Percentiles rank a stretch among this genome's conserved stretches.
Evolutionary conservation across 2,888 invertebrate genomes (phyloP).

Genomic region (Pristionchus mayeri): DNA sequence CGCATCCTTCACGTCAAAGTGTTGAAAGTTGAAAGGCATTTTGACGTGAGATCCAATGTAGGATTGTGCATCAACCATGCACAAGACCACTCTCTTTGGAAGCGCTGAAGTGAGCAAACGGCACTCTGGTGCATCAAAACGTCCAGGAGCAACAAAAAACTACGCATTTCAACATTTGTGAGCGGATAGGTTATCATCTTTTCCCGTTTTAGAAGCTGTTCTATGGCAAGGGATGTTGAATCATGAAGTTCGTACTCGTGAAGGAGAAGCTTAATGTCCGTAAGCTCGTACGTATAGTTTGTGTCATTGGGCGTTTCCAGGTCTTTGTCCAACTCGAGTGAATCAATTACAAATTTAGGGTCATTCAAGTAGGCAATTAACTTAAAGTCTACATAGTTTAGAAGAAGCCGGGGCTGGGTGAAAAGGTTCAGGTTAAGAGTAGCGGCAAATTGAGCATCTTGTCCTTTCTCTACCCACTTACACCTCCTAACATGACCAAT

Average conservation of each 20-base stretch:
- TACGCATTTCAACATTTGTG: neutral
- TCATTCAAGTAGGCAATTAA: no score
- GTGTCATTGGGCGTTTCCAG: no score
- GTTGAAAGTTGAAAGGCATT: neutral
- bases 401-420: no score
- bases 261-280: slow-evolving; percentile 12
- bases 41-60: neutral
- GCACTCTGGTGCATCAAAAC: slow-evolving; percentile 15
- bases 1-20: slow-evolving; percentile 3
- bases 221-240: neutral
- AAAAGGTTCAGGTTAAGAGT: no score
- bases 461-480: no score
- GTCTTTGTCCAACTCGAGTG: no score
- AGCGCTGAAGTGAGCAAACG: neutral
- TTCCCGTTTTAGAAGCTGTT: slow-evolving; percentile 4
- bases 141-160: neutral
- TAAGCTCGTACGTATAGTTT: no score
- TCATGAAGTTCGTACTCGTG: slow-evolving; percentile 21
- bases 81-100: neutral
- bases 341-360: no score
- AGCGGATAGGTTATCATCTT: slow-evolving; percentile 1
- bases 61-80: neutral
- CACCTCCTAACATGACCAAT: no score
- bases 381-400: no score
- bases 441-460: no score